Percentiles rank a stretch among this genome's conserved stretches.
Conservation (phyloP, 2,113 vertebrate genomes). For the Heliornis fulica region DNA sequence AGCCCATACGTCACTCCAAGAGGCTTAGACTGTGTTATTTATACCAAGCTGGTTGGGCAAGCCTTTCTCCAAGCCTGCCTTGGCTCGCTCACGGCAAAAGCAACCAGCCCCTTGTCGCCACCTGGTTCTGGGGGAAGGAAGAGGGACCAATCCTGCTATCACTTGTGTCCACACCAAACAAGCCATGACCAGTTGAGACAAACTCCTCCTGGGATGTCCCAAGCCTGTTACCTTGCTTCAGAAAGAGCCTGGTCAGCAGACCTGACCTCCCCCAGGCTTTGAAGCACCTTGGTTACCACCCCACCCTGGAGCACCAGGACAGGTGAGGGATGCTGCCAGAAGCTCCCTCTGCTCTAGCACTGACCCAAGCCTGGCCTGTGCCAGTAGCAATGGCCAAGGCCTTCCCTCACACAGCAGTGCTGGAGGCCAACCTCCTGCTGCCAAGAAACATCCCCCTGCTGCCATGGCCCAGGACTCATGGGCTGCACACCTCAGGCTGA, state of each 20-base stretch:
- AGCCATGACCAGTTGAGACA: neutral
- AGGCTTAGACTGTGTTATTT: neutral
- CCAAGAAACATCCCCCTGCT: neutral
- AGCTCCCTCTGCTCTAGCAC: neutral
- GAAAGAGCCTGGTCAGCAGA: neutral
- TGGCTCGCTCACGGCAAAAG: neutral
- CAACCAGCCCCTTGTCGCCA: neutral
- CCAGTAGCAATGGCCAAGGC: neutral
- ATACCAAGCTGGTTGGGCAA: fast-evolving
- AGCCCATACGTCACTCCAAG: neutral
- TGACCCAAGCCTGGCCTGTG: neutral
- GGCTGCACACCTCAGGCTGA: neutral
- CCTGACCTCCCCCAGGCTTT: fast-evolving
- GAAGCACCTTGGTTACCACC: neutral
- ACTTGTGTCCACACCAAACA: fast-evolving
- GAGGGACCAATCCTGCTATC: neutral
- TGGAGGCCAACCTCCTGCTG: neutral
- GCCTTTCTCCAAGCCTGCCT: neutral
- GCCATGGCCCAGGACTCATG: fast-evolving
- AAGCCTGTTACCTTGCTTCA: neutral
- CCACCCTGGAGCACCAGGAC: neutral
- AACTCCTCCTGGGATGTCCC: neutral
- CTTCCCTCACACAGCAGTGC: neutral
- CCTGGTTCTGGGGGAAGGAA: neutral
- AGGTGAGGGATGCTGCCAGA: neutral